A percentile compares a stretch with the other conserved stretches of the same genome.
These are phyloP conservation scores for Hydrotaea diabolus DNA, from an alignment of 2,888 invertebrate species.

Conservation along the genomic window DNA sequence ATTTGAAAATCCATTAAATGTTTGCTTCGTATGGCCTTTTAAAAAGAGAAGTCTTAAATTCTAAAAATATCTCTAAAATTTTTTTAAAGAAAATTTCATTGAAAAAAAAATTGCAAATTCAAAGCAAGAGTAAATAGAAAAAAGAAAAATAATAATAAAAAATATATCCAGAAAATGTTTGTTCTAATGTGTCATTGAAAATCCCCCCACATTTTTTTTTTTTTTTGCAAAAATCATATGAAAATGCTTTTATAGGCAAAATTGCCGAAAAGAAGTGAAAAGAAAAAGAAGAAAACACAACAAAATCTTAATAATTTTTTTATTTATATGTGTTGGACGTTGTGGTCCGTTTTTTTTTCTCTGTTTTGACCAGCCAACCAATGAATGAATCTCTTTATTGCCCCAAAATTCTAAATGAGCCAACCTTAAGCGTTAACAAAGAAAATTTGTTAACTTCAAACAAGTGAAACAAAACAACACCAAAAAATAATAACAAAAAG, in stretches of 20 bases:
- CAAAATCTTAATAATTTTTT: neutral
- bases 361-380: neutral
- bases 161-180: neutral
- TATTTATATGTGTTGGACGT: neutral
- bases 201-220: neutral
- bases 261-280: neutral
- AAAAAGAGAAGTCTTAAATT: neutral
- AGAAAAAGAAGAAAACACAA: neutral
- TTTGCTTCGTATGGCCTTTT: neutral
- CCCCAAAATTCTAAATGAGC: conserved; percentile 48
- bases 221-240: neutral
- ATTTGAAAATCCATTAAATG: neutral
- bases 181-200: conserved; percentile 3
- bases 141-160: neutral
- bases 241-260: neutral
- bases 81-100: neutral
- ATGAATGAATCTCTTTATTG: neutral
- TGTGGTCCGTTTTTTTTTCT: neutral
- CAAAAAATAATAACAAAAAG: neutral
- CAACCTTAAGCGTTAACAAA: conserved; percentile 46
- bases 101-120: neutral
- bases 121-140: neutral
- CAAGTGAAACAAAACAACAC: conserved; percentile 1
- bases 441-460: conserved; percentile 32
- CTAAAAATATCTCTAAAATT: neutral